Percentiles rank a stretch among this genome's conserved stretches.
Conservation (phyloP, 2,888 invertebrate species). For the Diaprepes abbreviatus region DNA sequence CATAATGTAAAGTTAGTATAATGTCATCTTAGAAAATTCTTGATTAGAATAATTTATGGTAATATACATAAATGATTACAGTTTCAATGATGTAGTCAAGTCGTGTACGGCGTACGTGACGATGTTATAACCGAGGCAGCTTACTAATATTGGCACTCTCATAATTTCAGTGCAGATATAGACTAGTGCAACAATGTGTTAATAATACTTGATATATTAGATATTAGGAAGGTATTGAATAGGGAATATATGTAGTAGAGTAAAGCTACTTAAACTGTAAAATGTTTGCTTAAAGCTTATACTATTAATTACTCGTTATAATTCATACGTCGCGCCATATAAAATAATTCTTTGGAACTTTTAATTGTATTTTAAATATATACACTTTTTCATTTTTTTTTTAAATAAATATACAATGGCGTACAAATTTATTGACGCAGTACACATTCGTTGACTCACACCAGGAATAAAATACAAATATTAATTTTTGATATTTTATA, state of each 20-base stretch:
- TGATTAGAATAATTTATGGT: constrained; percentile 36
- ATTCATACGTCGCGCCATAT: too few relatives aligned
- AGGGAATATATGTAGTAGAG: not conserved
- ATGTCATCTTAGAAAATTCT: not conserved
- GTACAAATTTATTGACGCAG: too few relatives aligned
- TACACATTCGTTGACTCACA: too few relatives aligned
- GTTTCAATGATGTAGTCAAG: constrained; percentile 27
- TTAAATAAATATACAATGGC: too few relatives aligned
- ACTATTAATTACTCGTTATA: too few relatives aligned
- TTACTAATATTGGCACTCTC: constrained; percentile 10
- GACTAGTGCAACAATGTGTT: constrained; percentile 13
- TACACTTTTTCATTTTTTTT: too few relatives aligned
- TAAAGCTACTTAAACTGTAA: not conserved
- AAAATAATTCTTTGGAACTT: too few relatives aligned
- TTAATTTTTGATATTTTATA: too few relatives aligned
- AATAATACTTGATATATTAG: constrained; percentile 14
- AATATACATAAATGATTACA: constrained; percentile 38
- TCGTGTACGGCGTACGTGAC: constrained; percentile 33
- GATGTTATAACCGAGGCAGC: constrained; percentile 10
- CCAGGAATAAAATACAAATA: too few relatives aligned
- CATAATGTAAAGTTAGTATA: not conserved
- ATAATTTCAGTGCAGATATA: constrained; percentile 13
- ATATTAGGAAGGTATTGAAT: not conserved
- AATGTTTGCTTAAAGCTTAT: too few relatives aligned
- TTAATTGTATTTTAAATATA: too few relatives aligned